Percentiles rank a stretch among this genome's conserved stretches.
phyloP scores from a whole-genome alignment of 1,140 invertebrate species.

The Aphis gossypii region DNA sequence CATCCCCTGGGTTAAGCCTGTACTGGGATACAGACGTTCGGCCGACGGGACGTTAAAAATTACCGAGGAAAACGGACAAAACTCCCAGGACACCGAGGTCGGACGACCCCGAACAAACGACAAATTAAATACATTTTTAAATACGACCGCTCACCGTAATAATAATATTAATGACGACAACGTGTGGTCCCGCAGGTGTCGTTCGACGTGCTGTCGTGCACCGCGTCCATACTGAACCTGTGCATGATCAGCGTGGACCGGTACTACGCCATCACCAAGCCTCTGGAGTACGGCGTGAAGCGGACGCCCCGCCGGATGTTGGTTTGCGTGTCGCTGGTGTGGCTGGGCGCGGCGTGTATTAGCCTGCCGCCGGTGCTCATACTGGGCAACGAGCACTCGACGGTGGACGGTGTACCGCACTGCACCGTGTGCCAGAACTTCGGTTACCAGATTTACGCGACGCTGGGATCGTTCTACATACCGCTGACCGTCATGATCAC shows the following conservation, averaged over 20 bases:
- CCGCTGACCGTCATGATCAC: constrained; percentile 88
- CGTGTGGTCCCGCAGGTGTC: constrained; percentile 64
- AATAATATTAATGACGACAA: too few relatives aligned
- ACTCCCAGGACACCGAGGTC: too few relatives aligned
- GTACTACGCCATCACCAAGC: constrained; percentile 90
- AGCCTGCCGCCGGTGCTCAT: constrained; percentile 87
- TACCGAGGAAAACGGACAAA: too few relatives aligned
- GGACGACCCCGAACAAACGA: too few relatives aligned
- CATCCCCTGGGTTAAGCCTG: too few relatives aligned
- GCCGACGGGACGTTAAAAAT: too few relatives aligned
- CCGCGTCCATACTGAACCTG: constrained; percentile 89
- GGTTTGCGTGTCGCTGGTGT: constrained; percentile 84
- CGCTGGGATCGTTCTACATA: constrained; percentile 88
- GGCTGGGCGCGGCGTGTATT: constrained; percentile 87
- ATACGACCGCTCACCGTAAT: neutral
- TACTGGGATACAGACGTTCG: too few relatives aligned
- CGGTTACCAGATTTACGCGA: constrained; percentile 85
- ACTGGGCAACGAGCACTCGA: constrained; percentile 82
- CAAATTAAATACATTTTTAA: too few relatives aligned
- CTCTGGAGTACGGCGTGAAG: constrained; percentile 87
- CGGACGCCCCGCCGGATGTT: constrained; percentile 85
- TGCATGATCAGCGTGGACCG: constrained; percentile 90
- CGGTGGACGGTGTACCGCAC: constrained; percentile 69
- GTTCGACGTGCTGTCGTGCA: constrained; percentile 83
- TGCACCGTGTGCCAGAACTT: constrained; percentile 87